A percentile compares a stretch with the other conserved stretches of the same genome.
These are phyloP conservation scores for Odocoileus virginianus DNA, from an alignment of 2,113 vertebrate genomes.

Conservation along the genomic window DNA sequence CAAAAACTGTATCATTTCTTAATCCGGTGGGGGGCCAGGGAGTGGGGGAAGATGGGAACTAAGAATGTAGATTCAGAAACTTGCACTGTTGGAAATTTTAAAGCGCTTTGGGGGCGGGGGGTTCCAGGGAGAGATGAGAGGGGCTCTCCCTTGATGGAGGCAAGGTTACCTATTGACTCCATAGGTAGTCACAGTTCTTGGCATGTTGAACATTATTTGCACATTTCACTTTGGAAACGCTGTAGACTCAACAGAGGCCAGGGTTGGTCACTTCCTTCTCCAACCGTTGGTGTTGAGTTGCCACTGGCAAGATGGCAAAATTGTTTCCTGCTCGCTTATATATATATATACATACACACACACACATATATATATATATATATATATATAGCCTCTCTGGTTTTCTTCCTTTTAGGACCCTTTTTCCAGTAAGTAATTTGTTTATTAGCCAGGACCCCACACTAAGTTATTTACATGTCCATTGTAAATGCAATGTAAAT, in stretches of 20 bases:
- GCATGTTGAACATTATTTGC: conserved; percentile 83
- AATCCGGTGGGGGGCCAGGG: conserved; percentile 67
- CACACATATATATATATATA: neutral
- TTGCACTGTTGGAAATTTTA: conserved; percentile 83
- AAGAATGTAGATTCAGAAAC: conserved; percentile 87
- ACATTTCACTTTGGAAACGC: conserved; percentile 82
- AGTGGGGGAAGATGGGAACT: conserved; percentile 59
- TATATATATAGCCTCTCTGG: conserved; percentile 53
- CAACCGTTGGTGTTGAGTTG: conserved; percentile 32
- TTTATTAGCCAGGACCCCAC: conserved; percentile 78
- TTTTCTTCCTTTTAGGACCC: conserved; percentile 54
- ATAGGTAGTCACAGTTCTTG: conserved; percentile 78
- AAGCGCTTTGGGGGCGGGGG: conserved; percentile 72
- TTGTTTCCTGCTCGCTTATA: conserved; percentile 71
- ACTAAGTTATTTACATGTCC: conserved; percentile 85
- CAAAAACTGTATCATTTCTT: conserved; percentile 99
- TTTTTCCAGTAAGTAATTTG: conserved; percentile 73
- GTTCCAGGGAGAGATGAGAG: conserved; percentile 10
- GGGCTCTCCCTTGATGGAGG: neutral
- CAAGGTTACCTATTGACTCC: conserved; percentile 67
- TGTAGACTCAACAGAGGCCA: conserved; percentile 72
- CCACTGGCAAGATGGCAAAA: conserved; percentile 66
- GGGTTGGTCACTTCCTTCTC: conserved; percentile 74
- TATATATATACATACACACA: neutral
- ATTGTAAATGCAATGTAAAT: conserved; percentile 98